These are phyloP conservation scores for Griposia aprilina DNA, from an alignment of 2,888 invertebrate genomes.

Conservation along the genomic window DNA sequence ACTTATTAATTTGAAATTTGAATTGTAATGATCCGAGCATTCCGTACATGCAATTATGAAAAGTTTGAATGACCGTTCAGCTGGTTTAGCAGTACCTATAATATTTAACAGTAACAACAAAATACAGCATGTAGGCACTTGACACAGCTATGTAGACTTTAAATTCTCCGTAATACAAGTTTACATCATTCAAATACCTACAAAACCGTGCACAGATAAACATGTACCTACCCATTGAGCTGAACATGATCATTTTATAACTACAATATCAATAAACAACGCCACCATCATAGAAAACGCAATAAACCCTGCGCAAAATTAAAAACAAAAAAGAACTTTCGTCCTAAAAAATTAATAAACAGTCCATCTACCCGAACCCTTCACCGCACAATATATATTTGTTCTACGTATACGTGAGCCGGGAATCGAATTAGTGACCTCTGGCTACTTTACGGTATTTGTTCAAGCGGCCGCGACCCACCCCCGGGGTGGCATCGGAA, in stretches of 20 bases:
- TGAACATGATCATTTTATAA: not conserved
- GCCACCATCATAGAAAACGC: slow-evolving; percentile 2
- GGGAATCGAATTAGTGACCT: slow-evolving; percentile 75
- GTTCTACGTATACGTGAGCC: slow-evolving; percentile 58
- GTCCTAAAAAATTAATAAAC: slow-evolving; percentile 52
- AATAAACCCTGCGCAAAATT: slow-evolving; percentile 8
- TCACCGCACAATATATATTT: slow-evolving; percentile 59
- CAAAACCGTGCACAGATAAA: not conserved
- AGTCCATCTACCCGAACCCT: slow-evolving; percentile 45
- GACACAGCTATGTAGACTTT: not conserved
- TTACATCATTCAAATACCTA: not conserved
- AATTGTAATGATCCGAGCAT: not conserved
- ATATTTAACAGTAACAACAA: not conserved
- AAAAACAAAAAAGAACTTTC: slow-evolving; percentile 45
- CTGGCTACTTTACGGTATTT: slow-evolving; percentile 74
- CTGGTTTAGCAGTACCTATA: too few relatives aligned
- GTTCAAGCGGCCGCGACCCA: slow-evolving; percentile 69
- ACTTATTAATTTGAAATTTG: not conserved
- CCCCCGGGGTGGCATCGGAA: slow-evolving; percentile 54
- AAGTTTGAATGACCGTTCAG: too few relatives aligned
- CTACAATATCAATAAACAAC: slow-evolving; percentile 9
- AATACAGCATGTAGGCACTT: too few relatives aligned
- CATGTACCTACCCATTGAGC: not conserved
- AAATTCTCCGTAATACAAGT: not conserved
- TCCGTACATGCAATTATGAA: not conserved